Evolutionary conservation across 2,888 invertebrate species (phyloP), one percentile per base, ranked within the genome.

Genomic region (Myopa tessellatipennis): DNA sequence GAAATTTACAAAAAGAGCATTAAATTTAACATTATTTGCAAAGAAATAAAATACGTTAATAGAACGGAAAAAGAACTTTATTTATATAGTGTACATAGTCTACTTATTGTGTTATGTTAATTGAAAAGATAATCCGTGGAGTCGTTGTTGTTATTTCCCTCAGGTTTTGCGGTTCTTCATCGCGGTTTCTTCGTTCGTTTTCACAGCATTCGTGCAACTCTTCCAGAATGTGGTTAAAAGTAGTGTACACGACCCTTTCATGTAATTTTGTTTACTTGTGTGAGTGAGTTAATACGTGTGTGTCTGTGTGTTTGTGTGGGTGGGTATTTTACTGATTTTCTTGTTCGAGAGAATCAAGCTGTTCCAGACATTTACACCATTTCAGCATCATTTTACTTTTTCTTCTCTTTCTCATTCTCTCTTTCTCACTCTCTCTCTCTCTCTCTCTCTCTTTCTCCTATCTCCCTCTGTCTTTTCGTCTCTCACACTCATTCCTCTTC

Each of bases 301-400:
- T 74, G 61, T 77, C 74, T 69, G 61, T 76, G 74, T 18, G 50
- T 73, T 50, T 77, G 55, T 77, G 63, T 76, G 45, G 52, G 60
- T 76, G 55, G 75, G n/a, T 18, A 50, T 74, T n/a, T n/a, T n/a
- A n/a, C 38, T n/a, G 65, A 18, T 68, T 74, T 69, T 67, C 52
- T 63, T 75, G 61, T 74, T 69, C 63, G 36, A 38, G 40, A 26
- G 55, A 63, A 63, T 63, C 61, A 63, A 5, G 16, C 34, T 63
- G 26, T 34, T 63, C 61, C 3, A 61, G 63, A n/a, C 55, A 12
- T 63, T 76, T 50, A 50, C 76, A 76, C 76, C 61, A 40, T 34
- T 69, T 36, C 70, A 18, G 34, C 18, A 18, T 18, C 60, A 18
- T 3, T 60, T n/a, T 7, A n/a, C 26, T 18, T 60, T 18, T n/a